Base-by-base conservation (phyloP, 1,140 invertebrate species). In the Copidosoma floridanum region DNA sequence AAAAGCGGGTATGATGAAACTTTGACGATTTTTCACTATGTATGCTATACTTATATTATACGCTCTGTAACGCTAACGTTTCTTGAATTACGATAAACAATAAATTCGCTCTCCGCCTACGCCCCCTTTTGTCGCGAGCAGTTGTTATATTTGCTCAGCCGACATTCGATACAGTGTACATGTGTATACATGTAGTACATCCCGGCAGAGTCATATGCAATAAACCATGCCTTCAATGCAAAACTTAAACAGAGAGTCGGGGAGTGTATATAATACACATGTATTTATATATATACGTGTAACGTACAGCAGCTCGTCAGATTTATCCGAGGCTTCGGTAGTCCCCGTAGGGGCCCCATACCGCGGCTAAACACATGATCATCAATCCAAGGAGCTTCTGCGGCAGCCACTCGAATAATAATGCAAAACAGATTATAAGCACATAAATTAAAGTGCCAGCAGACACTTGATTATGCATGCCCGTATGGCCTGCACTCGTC, bases 321-420 rank as follows among this genome's bases (percentile, higher is more conserved):
- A 74, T 76, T 77, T 77, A 77, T 78, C 74, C 73, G 78, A 72
- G 74, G n/a, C n/a, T 73, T 74, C 75, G 73, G 77, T 79, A 78
- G 76, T n/a, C n/a, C n/a, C 75, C 66, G 71, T 69, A 69, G 62
- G 66, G n/a, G n/a, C n/a, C 66, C 69, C 74, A 73, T 76, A 71
- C 71, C 69, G n/a, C n/a, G n/a, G 67, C 67, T 68, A 68, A 66
- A 59, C 68, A 70, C 64, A 74, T 76, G 74, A 77, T 78, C 74
- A 76, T 69, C 70, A 68, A 72, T 72, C 70, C 71, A n/a, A n/a
- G n/a, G n/a, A n/a, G n/a, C n/a, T n/a, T n/a, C n/a, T n/a, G n/a
- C n/a, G n/a, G n/a, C n/a, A n/a, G n/a, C n/a, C n/a, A n/a, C n/a
- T n/a, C 61, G 69, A 61, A 66, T 69, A 74, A 72, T 74, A 68